Percentiles rank a stretch among this genome's conserved stretches.
Evolutionary conservation across 2,113 vertebrate genomes (phyloP).

Genomic region (Lasiurus borealis): DNA sequence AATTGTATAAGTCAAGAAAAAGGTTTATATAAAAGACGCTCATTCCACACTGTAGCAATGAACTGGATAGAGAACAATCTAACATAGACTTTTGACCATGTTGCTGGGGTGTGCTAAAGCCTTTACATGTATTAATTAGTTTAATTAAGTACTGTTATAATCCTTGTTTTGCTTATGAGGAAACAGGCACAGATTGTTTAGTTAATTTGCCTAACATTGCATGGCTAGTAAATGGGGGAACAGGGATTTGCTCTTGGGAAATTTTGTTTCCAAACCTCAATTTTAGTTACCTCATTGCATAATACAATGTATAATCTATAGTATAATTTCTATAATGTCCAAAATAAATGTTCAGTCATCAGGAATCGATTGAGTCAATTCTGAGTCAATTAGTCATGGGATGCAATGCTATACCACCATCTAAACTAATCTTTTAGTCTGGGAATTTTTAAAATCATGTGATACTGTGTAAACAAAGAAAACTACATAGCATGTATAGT

Average conservation of each 20-base stretch:
- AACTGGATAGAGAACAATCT: background rate
- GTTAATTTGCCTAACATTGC: conserved; percentile 38
- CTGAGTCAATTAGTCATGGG: background rate
- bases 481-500: background rate
- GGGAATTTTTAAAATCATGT: background rate
- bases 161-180: background rate
- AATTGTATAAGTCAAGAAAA: background rate
- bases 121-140: background rate
- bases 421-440: conserved; percentile 12
- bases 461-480: background rate
- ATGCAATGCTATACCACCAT: background rate
- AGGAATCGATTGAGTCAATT: background rate
- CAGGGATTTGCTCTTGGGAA: conserved; percentile 28
- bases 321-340: background rate
- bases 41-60: background rate
- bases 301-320: background rate
- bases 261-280: background rate
- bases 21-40: background rate
- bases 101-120: background rate
- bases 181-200: conserved; percentile 3
- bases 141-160: background rate
- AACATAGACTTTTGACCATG: background rate
- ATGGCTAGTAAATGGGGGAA: conserved; percentile 1
- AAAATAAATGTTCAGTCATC: background rate
- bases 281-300: background rate